Conservation (phyloP, 2,797 vertebrate genomes). For the Pteronotus mesoamericanus region DNA sequence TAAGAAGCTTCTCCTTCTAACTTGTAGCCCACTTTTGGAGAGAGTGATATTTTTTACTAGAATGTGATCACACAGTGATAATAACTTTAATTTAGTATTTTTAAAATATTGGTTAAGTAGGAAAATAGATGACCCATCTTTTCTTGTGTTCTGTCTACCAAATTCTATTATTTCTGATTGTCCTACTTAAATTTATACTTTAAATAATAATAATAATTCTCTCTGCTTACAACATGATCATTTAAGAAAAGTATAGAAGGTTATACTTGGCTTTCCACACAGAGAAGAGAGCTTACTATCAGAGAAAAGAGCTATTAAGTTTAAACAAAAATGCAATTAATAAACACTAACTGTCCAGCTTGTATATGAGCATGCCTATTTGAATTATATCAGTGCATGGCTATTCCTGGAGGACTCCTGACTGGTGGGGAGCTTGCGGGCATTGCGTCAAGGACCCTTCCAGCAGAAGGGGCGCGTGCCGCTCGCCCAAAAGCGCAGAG, state of each 20-base stretch:
- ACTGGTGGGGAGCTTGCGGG: background rate
- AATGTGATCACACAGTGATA: slow-evolving; percentile 10
- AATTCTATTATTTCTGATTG: slow-evolving; percentile 12
- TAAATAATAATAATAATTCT: background rate
- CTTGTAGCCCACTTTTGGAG: background rate
- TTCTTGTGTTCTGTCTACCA: background rate
- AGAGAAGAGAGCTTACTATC: background rate
- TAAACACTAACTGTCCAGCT: background rate
- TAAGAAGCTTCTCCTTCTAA: slow-evolving; percentile 40
- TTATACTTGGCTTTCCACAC: background rate
- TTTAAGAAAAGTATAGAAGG: background rate
- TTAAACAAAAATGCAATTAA: background rate
- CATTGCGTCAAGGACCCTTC: background rate
- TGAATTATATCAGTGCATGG: background rate
- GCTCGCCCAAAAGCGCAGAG: background rate
- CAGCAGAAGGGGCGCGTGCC: background rate
- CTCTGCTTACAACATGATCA: background rate
- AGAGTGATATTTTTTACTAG: background rate
- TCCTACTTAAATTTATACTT: background rate
- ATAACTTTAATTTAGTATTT: slow-evolving; percentile 5
- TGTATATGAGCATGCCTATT: background rate
- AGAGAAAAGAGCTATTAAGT: background rate
- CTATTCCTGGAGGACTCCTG: background rate
- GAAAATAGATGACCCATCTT: slow-evolving; percentile 9
- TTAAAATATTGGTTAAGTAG: background rate